Conservation (phyloP, 2,888 invertebrate species). For the Amphimallon solstitiale region DNA sequence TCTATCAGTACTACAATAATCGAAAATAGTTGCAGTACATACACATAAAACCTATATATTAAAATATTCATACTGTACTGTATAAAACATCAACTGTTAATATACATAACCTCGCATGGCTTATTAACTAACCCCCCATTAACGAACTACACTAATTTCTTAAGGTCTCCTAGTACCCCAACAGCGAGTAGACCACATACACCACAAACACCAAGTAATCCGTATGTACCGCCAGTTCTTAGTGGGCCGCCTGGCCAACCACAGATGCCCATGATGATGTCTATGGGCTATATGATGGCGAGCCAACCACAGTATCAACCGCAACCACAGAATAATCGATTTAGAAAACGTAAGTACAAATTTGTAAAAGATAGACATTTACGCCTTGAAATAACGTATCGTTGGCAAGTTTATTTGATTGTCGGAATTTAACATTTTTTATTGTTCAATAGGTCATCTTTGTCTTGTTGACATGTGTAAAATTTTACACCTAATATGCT, state of each 20-base stretch:
- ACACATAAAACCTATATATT: too few relatives aligned
- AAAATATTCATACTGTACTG: too few relatives aligned
- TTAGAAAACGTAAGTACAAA: conserved; percentile 55
- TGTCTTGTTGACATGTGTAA: too few relatives aligned
- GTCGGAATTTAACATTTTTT: too few relatives aligned
- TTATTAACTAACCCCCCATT: too few relatives aligned
- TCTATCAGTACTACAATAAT: too few relatives aligned
- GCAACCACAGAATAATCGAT: conserved; percentile 54
- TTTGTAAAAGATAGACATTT: background rate
- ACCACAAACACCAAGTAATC: conserved; percentile 77
- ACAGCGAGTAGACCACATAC: conserved; percentile 82
- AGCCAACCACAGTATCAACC: conserved; percentile 64
- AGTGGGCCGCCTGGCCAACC: conserved; percentile 63
- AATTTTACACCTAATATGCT: too few relatives aligned
- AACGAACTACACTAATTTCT: background rate
- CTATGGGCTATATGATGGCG: conserved; percentile 63
- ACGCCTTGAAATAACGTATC: background rate
- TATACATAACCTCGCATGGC: too few relatives aligned
- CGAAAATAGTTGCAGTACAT: too few relatives aligned
- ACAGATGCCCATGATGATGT: conserved; percentile 62
- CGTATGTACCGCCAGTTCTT: conserved; percentile 63
- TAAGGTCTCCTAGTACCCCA: conserved; percentile 71
- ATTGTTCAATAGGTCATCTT: too few relatives aligned
- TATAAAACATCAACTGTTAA: too few relatives aligned
- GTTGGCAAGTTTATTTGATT: too few relatives aligned